Conservation (phyloP, 2,113 vertebrate species). For the Forbesichthys agassizii region DNA sequence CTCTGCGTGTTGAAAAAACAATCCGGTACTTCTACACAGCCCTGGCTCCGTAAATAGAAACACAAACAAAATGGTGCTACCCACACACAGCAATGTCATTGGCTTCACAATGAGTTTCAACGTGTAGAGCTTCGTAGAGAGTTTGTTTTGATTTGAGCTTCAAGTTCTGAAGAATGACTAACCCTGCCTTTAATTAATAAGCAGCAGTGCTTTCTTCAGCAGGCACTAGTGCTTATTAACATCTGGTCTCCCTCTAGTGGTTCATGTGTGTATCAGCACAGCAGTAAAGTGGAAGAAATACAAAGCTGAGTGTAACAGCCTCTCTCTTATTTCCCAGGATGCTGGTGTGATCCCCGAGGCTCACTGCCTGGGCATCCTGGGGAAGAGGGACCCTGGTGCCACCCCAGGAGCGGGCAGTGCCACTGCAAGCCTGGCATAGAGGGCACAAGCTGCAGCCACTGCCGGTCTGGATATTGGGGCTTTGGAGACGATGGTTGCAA, state of each 20-base stretch:
- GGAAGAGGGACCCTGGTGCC: constrained; percentile 73
- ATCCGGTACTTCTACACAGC: no score
- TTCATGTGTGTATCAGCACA: neutral
- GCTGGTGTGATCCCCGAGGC: constrained; percentile 81
- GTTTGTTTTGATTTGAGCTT: no score
- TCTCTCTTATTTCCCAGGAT: constrained; percentile 70
- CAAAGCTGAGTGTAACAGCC: neutral
- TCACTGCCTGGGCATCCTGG: constrained; percentile 67
- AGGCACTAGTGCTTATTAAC: neutral
- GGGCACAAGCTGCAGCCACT: constrained; percentile 78
- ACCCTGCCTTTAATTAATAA: no score
- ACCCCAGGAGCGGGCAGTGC: constrained; percentile 86
- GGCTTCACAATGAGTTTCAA: no score
- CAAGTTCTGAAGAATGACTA: no score
- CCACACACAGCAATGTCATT: no score
- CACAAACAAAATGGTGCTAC: no score
- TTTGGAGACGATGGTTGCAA: constrained; percentile 82
- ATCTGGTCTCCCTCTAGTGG: constrained; percentile 37
- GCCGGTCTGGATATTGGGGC: constrained; percentile 85
- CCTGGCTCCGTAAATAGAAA: no score
- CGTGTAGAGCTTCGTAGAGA: no score
- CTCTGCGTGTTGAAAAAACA: no score
- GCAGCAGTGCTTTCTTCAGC: neutral
- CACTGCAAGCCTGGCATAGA: constrained; percentile 84
- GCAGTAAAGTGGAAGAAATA: neutral